These are phyloP conservation scores for Aphyosemion australe DNA, from an alignment of 2,113 vertebrate species.

Conservation along the genomic window DNA sequence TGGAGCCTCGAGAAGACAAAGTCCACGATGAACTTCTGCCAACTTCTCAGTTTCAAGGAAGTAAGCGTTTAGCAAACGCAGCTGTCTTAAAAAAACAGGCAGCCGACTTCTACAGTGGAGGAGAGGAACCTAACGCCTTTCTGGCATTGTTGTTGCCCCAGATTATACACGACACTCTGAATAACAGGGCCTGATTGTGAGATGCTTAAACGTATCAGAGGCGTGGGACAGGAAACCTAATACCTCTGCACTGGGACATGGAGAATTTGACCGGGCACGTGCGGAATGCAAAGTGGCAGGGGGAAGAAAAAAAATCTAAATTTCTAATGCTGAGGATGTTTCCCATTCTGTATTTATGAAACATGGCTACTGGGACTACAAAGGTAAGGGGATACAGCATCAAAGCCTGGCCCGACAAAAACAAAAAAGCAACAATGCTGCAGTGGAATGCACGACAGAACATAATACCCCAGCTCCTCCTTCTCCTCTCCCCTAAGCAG, in stretches of 20 bases:
- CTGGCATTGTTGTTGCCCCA: conserved; percentile 70
- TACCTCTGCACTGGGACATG: conserved; percentile 54
- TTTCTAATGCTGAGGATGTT: conserved; percentile 83
- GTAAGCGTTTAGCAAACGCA: conserved; percentile 29
- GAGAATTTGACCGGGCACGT: conserved; percentile 72
- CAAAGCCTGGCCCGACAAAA: conserved; percentile 78
- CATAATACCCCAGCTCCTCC: conserved; percentile 71
- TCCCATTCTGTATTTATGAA: conserved; percentile 80
- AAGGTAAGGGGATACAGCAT: conserved; percentile 80
- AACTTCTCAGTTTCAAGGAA: conserved; percentile 32
- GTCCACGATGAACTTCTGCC: conserved; percentile 59
- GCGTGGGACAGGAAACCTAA: conserved; percentile 71
- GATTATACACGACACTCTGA: conserved; percentile 75
- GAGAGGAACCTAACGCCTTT: conserved; percentile 51
- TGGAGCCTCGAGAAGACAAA: conserved; percentile 36
- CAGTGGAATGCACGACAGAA: conserved; percentile 70
- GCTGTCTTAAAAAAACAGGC: conserved; percentile 43
- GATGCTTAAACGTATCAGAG: conserved; percentile 72
- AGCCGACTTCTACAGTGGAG: conserved; percentile 36
- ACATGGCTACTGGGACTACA: conserved; percentile 80
- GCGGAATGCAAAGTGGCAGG: conserved; percentile 71
- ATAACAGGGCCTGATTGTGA: conserved; percentile 67
- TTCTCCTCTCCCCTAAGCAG: conserved; percentile 63
- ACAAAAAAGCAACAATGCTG: conserved; percentile 74
- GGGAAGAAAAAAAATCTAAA: conserved; percentile 72